Evolutionary conservation across 2,797 vertebrate species (phyloP), one percentile per base, ranked within the genome.

Genomic region (Odontamblyopus rebecca): DNA sequence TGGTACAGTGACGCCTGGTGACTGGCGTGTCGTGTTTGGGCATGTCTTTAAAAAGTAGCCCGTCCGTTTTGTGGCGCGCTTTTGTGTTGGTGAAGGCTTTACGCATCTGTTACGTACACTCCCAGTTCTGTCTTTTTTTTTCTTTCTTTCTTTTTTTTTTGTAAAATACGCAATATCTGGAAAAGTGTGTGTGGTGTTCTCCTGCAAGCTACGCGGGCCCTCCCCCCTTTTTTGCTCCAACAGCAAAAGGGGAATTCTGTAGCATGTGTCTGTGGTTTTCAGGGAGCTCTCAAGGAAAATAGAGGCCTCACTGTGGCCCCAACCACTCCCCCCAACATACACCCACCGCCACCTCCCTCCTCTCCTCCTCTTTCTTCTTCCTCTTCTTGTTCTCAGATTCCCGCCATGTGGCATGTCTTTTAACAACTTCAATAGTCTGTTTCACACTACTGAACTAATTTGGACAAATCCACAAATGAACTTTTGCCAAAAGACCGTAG

Each of bases 221-320:
- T 23, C 35, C 62, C 80, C 53, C 59, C 71, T 18, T 38, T 61
- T 68, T 67, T 30, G 50, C 66, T 71, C 77, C 75, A 48, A 84
- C 88, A 77, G 82, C 59, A 85, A 62, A 88, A 88, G 89, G 89
- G 90, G 87, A 91, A 93, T 92, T 94, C 88, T 94, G 87, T 84
- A 89, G 89, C 92, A 92, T 92, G 93, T 93, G 91, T 90, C 90
- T 87, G 88, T 68, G 89, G 88, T 91, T 93, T 92, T 90, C 86
- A 91, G 86, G 87, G 90, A 92, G 91, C 89, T 91, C 88, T 93
- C 85, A 89, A 91, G 91, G 81, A 89, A 89, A 92, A 91, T 85
- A 84, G 88, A 91, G 88, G 88, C 90, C 89, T 84, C 82, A 72
- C 75, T 83, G 76, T 66, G 71, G 65, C 81, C 76, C 75, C 66